A percentile compares a stretch with the other conserved stretches of the same genome.
phyloP scores from a whole-genome alignment of 2,113 vertebrate species.

The Coregonus clupeaformis region DNA sequence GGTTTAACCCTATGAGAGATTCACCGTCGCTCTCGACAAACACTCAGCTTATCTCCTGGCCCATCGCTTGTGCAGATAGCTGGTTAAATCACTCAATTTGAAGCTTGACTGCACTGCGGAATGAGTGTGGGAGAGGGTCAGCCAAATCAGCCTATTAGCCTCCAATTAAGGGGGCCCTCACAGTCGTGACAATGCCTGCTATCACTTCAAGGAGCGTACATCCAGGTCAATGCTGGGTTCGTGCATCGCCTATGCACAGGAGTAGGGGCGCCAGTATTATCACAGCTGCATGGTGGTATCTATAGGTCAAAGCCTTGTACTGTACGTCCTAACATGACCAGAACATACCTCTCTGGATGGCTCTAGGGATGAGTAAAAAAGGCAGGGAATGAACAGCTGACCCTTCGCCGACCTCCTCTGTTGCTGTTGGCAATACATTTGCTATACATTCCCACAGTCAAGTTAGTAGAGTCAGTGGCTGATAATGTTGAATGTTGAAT shows the following conservation, averaged over 20 bases:
- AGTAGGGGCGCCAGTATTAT: background rate
- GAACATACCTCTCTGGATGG: background rate
- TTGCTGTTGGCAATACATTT: background rate
- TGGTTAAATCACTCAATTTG: conserved; percentile 8
- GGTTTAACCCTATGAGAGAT: background rate
- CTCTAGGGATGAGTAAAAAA: background rate
- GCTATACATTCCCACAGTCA: no score
- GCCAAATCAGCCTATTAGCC: background rate
- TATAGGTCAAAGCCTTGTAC: background rate
- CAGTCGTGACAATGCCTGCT: background rate
- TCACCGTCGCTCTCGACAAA: background rate
- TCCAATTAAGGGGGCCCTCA: conserved; percentile 3
- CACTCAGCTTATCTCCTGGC: background rate
- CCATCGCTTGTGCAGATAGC: background rate
- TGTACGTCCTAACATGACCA: background rate
- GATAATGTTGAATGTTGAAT: no score
- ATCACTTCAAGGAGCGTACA: background rate
- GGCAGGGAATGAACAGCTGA: no score
- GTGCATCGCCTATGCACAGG: background rate
- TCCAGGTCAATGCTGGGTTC: background rate
- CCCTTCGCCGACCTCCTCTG: background rate
- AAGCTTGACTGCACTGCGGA: conserved; percentile 6
- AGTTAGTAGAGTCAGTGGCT: no score
- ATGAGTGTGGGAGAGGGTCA: background rate
- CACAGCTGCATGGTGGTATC: background rate